phyloP scores from a whole-genome alignment of 2,113 vertebrate genomes.

The Macroglossus sobrinus region DNA sequence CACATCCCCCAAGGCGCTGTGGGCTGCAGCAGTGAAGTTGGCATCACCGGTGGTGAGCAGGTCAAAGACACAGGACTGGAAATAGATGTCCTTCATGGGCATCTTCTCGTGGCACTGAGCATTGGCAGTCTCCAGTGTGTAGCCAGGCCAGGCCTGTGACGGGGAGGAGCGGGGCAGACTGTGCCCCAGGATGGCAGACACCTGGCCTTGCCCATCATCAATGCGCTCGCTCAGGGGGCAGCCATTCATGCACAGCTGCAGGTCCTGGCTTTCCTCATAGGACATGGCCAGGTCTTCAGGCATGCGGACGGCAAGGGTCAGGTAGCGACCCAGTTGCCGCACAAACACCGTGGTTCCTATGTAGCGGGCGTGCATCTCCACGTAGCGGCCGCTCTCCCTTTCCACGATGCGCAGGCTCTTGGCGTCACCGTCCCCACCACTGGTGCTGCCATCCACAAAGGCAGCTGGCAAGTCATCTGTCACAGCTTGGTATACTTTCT shows the following conservation, averaged over 20 bases:
- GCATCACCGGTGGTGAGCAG: slow-evolving; percentile 96
- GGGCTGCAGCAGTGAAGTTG: slow-evolving; percentile 94
- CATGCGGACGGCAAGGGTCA: slow-evolving; percentile 94
- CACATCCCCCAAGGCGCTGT: slow-evolving; percentile 93
- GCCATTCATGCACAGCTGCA: slow-evolving; percentile 96
- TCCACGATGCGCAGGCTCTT: slow-evolving; percentile 92
- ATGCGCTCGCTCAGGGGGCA: slow-evolving; percentile 93
- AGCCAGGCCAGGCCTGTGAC: slow-evolving; percentile 64
- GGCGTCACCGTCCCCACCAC: slow-evolving; percentile 82
- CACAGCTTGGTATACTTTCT: slow-evolving; percentile 97
- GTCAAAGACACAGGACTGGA: slow-evolving; percentile 96
- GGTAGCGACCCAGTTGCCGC: slow-evolving; percentile 92
- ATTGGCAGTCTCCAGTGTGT: slow-evolving; percentile 88
- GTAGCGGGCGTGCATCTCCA: slow-evolving; percentile 94
- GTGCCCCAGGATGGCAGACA: slow-evolving; percentile 72
- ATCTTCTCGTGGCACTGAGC: slow-evolving; percentile 92
- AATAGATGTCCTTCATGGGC: slow-evolving; percentile 94
- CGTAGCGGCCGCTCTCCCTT: slow-evolving; percentile 85
- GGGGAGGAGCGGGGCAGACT: slow-evolving; percentile 53
- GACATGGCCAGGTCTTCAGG: slow-evolving; percentile 90
- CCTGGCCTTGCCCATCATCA: slow-evolving; percentile 80
- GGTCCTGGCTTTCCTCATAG: slow-evolving; percentile 93
- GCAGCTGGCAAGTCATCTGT: slow-evolving; percentile 95
- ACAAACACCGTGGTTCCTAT: slow-evolving; percentile 93
- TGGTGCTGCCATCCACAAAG: slow-evolving; percentile 94